Conservation (phyloP, 1,140 invertebrate genomes). For the Aporrectodea caliginosa region DNA sequence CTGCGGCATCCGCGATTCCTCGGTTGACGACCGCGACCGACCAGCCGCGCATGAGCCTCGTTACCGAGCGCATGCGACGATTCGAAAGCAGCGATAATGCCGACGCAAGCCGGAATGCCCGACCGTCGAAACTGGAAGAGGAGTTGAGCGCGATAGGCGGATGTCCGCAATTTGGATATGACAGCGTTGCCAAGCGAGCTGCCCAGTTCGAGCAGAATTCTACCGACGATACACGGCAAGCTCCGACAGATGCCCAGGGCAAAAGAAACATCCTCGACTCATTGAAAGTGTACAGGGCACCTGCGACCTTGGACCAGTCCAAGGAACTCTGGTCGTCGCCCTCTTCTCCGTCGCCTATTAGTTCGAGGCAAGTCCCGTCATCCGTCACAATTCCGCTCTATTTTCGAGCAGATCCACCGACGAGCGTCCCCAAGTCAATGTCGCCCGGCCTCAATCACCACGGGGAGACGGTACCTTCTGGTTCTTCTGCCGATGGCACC, state of each 20-base stretch:
- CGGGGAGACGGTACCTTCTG: background rate
- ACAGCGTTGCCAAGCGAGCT: conserved; percentile 68
- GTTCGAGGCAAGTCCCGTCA: background rate
- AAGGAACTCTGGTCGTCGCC: background rate
- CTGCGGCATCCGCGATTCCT: background rate
- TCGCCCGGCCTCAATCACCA: background rate
- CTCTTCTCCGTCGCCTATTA: background rate
- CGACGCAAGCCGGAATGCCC: background rate
- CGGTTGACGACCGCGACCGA: background rate
- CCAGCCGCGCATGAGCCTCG: conserved; percentile 11
- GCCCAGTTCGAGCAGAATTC: conserved; percentile 65
- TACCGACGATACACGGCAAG: background rate
- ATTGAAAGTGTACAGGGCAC: background rate
- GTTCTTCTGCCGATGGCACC: background rate
- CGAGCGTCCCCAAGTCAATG: background rate
- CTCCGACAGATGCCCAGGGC: background rate
- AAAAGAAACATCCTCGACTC: background rate
- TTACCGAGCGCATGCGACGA: conserved; percentile 27
- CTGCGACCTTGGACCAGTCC: background rate
- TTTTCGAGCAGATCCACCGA: background rate
- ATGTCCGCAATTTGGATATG: conserved; percentile 14
- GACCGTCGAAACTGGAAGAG: background rate
- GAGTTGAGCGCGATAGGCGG: background rate
- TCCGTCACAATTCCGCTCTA: background rate
- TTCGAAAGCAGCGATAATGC: conserved; percentile 20